phyloP scores from a whole-genome alignment of 2,888 invertebrate species.

The Polymixis lichenea region DNA sequence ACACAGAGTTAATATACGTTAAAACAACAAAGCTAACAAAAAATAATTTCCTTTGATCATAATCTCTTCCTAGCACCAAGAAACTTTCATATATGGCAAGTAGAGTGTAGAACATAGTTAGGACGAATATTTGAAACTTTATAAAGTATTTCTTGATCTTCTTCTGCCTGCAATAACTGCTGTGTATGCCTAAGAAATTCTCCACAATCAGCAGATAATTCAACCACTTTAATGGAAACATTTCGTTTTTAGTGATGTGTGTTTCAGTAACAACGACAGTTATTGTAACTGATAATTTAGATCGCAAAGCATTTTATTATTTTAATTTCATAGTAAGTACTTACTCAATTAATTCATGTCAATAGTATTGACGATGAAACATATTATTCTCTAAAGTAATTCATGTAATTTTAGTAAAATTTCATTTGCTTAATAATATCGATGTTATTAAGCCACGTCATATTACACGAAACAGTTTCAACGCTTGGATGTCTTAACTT shows the following conservation, averaged over 20 bases:
- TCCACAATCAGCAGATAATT: conserved; percentile 8
- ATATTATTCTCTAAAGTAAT: not conserved
- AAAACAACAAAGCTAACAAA: not conserved
- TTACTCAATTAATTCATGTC: not conserved
- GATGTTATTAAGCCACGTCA: not conserved
- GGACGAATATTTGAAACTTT: not conserved
- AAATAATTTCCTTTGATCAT: not conserved
- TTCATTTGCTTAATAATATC: not conserved
- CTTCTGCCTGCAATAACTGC: conserved; percentile 9
- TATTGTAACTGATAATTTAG: not conserved
- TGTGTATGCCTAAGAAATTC: conserved; percentile 14
- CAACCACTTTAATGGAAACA: conserved; percentile 8
- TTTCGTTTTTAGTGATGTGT: not conserved
- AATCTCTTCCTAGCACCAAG: not conserved
- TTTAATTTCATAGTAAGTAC: not conserved
- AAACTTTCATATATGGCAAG: not conserved
- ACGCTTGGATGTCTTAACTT: too few relatives aligned
- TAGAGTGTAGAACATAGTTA: not conserved
- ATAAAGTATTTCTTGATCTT: conserved; percentile 12
- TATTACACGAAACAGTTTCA: too few relatives aligned
- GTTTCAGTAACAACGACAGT: not conserved
- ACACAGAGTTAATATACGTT: not conserved
- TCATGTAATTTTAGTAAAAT: not conserved
- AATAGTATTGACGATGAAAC: not conserved
- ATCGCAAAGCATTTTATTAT: not conserved